Evolutionary conservation across 2,113 vertebrate genomes (phyloP), one percentile per base, ranked within the genome.

Genomic region (Entomyzon cyanotis): DNA sequence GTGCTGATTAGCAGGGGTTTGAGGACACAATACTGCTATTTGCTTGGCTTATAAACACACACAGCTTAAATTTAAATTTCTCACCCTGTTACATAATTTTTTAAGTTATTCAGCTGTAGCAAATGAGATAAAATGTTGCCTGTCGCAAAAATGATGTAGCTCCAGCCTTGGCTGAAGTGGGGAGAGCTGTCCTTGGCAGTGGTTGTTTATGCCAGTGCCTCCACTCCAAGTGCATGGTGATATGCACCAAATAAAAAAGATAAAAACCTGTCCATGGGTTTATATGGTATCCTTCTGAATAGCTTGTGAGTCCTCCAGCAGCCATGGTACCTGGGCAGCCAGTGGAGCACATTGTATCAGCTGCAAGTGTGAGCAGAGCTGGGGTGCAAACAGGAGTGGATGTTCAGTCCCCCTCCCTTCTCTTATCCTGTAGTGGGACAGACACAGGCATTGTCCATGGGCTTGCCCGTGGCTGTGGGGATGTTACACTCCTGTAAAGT

Each of bases 1-100:
- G 68, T 95, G 84, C 95, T 91, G 84, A 93, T 95, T 93, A 96
- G 79, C 50, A 69, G 84, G 47, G 33, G 1, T 74, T 95, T 95
- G 84, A 63, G 80, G 71, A 89, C 73, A 70, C 31, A 44, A 93
- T 83, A 74, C 42, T 71, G 62, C 63, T 96, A n/a, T 96, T 97
- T 97, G 70, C 91, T 96, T 18, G 28, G 55, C 46, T 95, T 91
- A 55, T 93, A 94, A 94, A 77, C 52, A 89, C 95, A 94, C 35
- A 68, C 10, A 62, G 80, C 82, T 89, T 96, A 94, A 94, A 70
- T 96, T 97, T 92, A 94, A 95, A 92, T 97, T 93, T 63, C 76
- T 95, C 28, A 50, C 6, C 76, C 50, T 71, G 9, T 59, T 80
- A 31, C 27, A 47, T 62, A 3, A 11, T 47, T 75, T 89, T 84